Percentiles rank a stretch among this genome's conserved stretches.
Conservation (phyloP, 1,140 invertebrate species). For the Drosophila elegans region DNA sequence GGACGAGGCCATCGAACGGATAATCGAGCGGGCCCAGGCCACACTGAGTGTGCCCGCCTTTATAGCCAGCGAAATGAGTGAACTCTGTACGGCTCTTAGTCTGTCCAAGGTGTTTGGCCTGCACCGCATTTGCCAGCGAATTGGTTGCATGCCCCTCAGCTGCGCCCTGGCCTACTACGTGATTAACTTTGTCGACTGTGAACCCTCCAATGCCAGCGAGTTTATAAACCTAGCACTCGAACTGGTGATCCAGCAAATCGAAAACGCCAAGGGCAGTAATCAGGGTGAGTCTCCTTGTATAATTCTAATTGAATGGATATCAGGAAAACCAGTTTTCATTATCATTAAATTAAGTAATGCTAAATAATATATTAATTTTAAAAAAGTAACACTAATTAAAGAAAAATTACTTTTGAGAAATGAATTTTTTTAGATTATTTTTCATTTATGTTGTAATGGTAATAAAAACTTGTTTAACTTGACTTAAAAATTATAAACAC, state of each 20-base stretch:
- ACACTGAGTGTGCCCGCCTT: slow-evolving; percentile 64
- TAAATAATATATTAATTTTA: too few relatives aligned
- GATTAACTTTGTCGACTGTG: slow-evolving; percentile 65
- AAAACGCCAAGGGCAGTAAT: slow-evolving; percentile 37
- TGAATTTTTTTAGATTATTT: too few relatives aligned
- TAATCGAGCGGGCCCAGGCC: slow-evolving; percentile 64
- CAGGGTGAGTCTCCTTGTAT: slow-evolving; percentile 32
- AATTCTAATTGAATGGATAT: too few relatives aligned
- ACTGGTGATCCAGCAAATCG: slow-evolving; percentile 75
- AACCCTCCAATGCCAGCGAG: slow-evolving; percentile 46
- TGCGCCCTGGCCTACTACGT: slow-evolving; percentile 73
- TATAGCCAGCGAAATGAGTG: slow-evolving; percentile 63
- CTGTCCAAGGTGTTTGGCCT: slow-evolving; percentile 65
- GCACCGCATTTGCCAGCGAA: slow-evolving; percentile 55
- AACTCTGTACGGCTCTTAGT: slow-evolving; percentile 57
- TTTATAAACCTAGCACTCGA: slow-evolving; percentile 72
- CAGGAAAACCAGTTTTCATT: too few relatives aligned
- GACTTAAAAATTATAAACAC: too few relatives aligned
- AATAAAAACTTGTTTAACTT: too few relatives aligned
- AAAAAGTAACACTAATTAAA: too few relatives aligned
- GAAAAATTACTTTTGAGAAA: too few relatives aligned
- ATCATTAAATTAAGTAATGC: too few relatives aligned
- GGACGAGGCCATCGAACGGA: slow-evolving; percentile 63
- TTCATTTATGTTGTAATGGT: too few relatives aligned
- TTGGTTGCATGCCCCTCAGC: slow-evolving; percentile 67